A percentile compares a stretch with the other conserved stretches of the same genome.
phyloP scores from a whole-genome alignment of 2,888 invertebrate species.

The Habroteleia sp. region DNA sequence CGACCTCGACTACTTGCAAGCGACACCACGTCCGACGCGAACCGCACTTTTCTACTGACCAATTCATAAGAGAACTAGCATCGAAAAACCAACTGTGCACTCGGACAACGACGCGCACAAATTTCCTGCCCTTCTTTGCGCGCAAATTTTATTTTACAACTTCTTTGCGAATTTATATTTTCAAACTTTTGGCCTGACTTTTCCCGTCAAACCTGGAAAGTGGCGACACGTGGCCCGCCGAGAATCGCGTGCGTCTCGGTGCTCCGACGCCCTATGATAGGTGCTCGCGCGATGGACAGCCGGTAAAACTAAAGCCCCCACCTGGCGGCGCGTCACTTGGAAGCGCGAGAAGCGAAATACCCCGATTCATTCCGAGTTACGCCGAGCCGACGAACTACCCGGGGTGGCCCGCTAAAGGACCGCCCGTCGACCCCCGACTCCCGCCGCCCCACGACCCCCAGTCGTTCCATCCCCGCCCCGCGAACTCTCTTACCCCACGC shows the following conservation, averaged over 20 bases:
- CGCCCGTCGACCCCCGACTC: conserved; percentile 65
- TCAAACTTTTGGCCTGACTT: no score
- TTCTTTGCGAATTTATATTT: no score
- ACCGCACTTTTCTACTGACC: conserved; percentile 38
- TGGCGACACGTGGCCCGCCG: conserved; percentile 55
- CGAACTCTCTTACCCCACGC: neutral
- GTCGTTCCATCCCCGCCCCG: neutral
- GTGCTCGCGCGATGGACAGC: conserved; percentile 67
- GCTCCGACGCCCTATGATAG: conserved; percentile 78
- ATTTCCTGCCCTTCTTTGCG: no score
- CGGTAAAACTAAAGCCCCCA: conserved; percentile 60
- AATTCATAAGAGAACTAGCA: conserved; percentile 47
- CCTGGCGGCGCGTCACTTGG: conserved; percentile 38
- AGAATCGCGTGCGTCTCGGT: conserved; percentile 72
- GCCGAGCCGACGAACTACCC: conserved; percentile 68
- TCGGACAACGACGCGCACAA: no score
- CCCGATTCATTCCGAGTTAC: conserved; percentile 68
- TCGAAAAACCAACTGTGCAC: conserved; percentile 17
- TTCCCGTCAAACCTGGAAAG: no score
- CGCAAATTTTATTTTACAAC: no score
- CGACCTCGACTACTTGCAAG: conserved; percentile 35
- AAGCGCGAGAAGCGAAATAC: conserved; percentile 35
- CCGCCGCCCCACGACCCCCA: neutral
- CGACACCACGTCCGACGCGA: conserved; percentile 44
- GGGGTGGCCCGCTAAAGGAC: conserved; percentile 61